Evolutionary conservation across 1,140 invertebrate genomes (phyloP).

Genomic region (Trichonephila clavata): DNA sequence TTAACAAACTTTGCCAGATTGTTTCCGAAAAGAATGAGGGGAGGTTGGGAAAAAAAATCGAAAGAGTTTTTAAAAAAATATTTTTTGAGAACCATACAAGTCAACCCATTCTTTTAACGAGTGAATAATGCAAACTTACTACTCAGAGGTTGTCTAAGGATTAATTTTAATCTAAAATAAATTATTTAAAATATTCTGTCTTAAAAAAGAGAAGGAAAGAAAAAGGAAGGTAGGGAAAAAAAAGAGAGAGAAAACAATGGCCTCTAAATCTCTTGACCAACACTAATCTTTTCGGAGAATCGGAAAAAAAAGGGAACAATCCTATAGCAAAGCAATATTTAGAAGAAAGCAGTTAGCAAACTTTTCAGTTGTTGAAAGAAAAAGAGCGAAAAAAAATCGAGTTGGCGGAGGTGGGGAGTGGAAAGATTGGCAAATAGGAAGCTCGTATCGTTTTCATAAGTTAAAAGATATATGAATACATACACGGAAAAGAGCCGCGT

Average conservation of each 20-base stretch:
- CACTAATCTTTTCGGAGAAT: conserved; percentile 60
- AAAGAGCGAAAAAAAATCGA: neutral
- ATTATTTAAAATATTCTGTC: conserved; percentile 73
- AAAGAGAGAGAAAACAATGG: conserved; percentile 25
- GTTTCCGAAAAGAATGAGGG: conserved; percentile 6
- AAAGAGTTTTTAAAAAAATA: conserved; percentile 31
- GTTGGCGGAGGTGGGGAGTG: neutral
- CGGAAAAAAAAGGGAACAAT: conserved; percentile 48
- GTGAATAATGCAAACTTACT: conserved; percentile 68
- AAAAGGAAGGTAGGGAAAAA: conserved; percentile 15
- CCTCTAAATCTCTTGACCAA: conserved; percentile 74
- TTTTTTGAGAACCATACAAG: conserved; percentile 31
- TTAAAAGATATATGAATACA: conserved; percentile 76
- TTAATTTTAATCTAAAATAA: conserved; percentile 76
- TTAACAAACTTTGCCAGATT: conserved; percentile 52
- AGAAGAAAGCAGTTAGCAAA: conserved; percentile 67
- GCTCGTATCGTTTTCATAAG: conserved; percentile 72
- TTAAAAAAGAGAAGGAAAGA: conserved; percentile 39
- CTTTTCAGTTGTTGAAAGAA: conserved; percentile 55
- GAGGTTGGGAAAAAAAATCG: conserved; percentile 18
- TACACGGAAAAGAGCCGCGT: conserved; percentile 49
- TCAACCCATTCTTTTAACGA: conserved; percentile 31
- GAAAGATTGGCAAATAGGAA: conserved; percentile 47
- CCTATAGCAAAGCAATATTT: conserved; percentile 67
- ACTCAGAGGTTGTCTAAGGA: conserved; percentile 46